Base-by-base conservation (phyloP, 2,797 vertebrate genomes). In the Enteromius paludinosus region DNA sequence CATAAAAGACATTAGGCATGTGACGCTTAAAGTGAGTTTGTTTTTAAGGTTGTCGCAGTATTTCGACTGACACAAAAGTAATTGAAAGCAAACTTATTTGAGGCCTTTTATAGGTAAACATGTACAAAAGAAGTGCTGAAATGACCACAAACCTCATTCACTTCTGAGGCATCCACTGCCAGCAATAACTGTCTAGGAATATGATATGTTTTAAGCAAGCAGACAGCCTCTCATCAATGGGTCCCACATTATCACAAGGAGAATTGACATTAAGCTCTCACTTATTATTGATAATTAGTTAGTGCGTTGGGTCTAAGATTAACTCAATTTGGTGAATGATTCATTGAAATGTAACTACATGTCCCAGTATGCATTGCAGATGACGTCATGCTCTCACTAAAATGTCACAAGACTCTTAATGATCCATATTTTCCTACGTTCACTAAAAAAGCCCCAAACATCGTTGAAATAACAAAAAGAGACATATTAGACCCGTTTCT, bases 401-500 rank as follows among this genome's bases (percentile, higher is more conserved):
- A 95, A 95, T 95, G 95, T 96, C 95, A 95, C 94, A 95, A 96
- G 95, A 95, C 93, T 89, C 90, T 90, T 91, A 89, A 90, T 92
- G 91, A 93, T 88, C 88, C 88, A 92, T 86, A 90, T 93, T 94
- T 92, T 93, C 92, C 92, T 69, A 90, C 88, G 83, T 88, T 85
- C 85, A 68, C 83, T 23, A 25, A 70, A 70, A 84, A 90, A 84
- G 77, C 45, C 3, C 41, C 3, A 28, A 72, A 70, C 12, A 14
- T 7, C 9, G 3, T 65, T 65, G 35, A 52, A 72, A 76, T 35
- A 35, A 30, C 35, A 62, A 14, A 79, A 74, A 12, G 1, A n/a
- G 9, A 2, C 8, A 17, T 30, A 3, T 47, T 4, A 47, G 3
- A 12, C 30, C 25, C 11, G 28, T 68, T 35, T 35, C 23, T 2